Conservation (phyloP, 2,888 invertebrate genomes). For the Tenthredo distinguenda region DNA sequence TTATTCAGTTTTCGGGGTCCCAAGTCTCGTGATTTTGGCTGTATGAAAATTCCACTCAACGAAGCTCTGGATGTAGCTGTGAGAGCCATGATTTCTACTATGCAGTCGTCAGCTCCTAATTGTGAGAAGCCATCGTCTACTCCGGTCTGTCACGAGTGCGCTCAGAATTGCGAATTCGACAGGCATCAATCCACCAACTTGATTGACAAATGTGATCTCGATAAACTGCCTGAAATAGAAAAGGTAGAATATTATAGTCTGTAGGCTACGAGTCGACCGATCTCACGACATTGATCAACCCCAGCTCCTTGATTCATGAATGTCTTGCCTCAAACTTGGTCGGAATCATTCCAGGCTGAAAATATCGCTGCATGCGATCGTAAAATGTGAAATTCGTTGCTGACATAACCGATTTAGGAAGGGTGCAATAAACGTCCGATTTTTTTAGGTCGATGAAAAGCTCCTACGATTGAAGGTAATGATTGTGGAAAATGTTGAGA, state of each 20-base stretch:
- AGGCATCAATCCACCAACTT: not conserved
- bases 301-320: not conserved
- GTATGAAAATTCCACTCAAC: slow-evolving; percentile 56
- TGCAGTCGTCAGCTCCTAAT: slow-evolving; percentile 19
- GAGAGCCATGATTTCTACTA: slow-evolving; percentile 44
- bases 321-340: not conserved
- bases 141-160: not conserved
- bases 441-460: slow-evolving; percentile 30
- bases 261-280: not conserved
- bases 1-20: slow-evolving; percentile 54
- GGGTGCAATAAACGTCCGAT: not conserved
- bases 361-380: not conserved
- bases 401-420: not conserved
- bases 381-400: not conserved
- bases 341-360: not conserved
- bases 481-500: slow-evolving; percentile 14
- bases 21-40: slow-evolving; percentile 35
- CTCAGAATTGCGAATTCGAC: not conserved
- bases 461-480: slow-evolving; percentile 19
- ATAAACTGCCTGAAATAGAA: slow-evolving; percentile 25
- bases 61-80: slow-evolving; percentile 56
- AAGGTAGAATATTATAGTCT: slow-evolving; percentile 8
- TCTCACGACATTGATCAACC: not conserved
- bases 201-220: not conserved
- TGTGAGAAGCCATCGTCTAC: slow-evolving; percentile 10